These are phyloP conservation scores for Tetranychus truncatus DNA, from an alignment of 2,888 invertebrate genomes.

Conservation along the genomic window DNA sequence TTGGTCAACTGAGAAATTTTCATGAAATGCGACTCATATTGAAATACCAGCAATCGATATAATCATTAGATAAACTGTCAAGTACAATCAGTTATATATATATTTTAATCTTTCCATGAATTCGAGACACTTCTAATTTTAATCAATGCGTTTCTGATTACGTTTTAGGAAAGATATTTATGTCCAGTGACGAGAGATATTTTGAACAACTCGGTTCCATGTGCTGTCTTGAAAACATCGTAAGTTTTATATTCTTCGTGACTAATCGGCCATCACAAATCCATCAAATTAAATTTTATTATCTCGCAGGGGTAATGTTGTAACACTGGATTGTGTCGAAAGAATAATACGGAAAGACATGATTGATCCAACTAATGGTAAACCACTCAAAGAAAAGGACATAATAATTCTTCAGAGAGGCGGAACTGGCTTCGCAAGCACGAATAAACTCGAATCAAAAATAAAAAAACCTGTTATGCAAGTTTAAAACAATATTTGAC, in stretches of 20 bases:
- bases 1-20: too few relatives aligned
- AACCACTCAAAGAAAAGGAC: conserved; percentile 67
- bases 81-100: too few relatives aligned
- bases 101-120: not conserved
- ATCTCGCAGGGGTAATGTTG: conserved; percentile 51
- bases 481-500: conserved; percentile 20
- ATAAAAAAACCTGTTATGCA: conserved; percentile 28
- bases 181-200: conserved; percentile 94
- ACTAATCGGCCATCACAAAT: not conserved
- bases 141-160: not conserved
- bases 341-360: conserved; percentile 89
- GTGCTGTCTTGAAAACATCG: conserved; percentile 74
- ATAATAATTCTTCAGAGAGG: conserved; percentile 82
- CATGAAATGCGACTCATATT: too few relatives aligned
- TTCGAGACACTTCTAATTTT: not conserved
- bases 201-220: conserved; percentile 77
- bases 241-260: conserved; percentile 36
- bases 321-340: conserved; percentile 88
- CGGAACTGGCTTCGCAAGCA: conserved; percentile 79
- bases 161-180: conserved; percentile 56
- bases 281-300: conserved; percentile 21
- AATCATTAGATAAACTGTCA: too few relatives aligned
- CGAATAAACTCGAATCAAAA: conserved; percentile 55
- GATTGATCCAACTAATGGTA: conserved; percentile 76
- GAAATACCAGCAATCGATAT: too few relatives aligned